These are phyloP conservation scores for Xenops minutus DNA, from an alignment of 2,797 vertebrate species.

Conservation along the genomic window DNA sequence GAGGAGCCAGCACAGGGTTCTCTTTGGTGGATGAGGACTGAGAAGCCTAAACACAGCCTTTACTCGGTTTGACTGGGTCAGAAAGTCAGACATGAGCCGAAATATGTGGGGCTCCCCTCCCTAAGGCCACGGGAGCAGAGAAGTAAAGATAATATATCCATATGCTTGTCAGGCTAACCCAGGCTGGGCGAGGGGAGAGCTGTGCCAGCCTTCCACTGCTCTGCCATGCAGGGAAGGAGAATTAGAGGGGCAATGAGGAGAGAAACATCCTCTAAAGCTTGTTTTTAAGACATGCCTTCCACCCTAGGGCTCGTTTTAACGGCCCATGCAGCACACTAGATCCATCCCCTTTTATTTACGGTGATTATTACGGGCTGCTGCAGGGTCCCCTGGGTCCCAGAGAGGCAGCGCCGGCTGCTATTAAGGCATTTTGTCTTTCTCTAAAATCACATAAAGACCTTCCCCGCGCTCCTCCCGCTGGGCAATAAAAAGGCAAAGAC, in stretches of 20 bases:
- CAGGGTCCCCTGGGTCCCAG: conserved; percentile 13
- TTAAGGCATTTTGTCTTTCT: conserved; percentile 67
- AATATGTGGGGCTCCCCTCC: background rate
- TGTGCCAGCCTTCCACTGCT: background rate
- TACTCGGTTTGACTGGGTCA: background rate
- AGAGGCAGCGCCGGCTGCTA: conserved; percentile 36
- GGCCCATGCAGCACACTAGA: background rate
- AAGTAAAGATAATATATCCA: background rate
- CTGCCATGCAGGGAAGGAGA: conserved; percentile 19
- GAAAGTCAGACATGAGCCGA: background rate
- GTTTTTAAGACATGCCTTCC: conserved; percentile 57
- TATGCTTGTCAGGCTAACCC: background rate
- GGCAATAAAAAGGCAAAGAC: conserved; percentile 15
- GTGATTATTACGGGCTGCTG: conserved; percentile 48
- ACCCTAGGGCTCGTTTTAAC: conserved; percentile 44
- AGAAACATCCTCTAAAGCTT: conserved; percentile 32
- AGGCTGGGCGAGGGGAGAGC: background rate
- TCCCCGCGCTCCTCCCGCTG: conserved; percentile 9
- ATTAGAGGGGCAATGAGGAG: conserved; percentile 47
- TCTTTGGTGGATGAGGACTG: background rate
- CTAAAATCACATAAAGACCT: conserved; percentile 54
- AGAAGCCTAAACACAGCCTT: background rate
- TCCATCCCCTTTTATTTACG: conserved; percentile 57
- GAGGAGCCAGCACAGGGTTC: fast-evolving
- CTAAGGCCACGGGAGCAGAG: background rate